phyloP scores from a whole-genome alignment of 1,140 invertebrate species.

The Leptinotarsa defecta region DNA sequence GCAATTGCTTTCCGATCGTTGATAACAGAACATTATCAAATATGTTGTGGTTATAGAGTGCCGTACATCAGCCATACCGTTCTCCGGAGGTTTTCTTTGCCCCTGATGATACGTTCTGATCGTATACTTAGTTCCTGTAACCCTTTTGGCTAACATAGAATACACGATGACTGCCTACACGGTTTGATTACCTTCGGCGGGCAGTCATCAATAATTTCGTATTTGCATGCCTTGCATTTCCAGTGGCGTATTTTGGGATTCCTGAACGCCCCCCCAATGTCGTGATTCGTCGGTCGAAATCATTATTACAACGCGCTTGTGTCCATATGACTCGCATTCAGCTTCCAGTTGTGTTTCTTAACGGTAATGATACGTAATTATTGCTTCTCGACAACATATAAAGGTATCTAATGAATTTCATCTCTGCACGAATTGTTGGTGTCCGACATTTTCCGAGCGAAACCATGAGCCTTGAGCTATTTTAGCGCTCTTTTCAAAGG shows the following conservation, averaged over 20 bases:
- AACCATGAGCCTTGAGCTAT: too few species aligned
- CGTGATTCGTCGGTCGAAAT: neutral
- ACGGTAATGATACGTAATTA: neutral
- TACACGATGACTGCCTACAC: constrained; percentile 3
- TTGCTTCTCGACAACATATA: too few species aligned
- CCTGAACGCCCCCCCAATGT: neutral
- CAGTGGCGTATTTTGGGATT: constrained; percentile 9
- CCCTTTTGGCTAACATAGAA: constrained; percentile 12
- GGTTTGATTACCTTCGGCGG: constrained; percentile 11
- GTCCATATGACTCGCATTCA: neutral
- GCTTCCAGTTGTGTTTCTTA: neutral
- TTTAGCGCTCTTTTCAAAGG: too few species aligned
- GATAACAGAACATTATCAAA: constrained; percentile 6
- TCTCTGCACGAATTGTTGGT: too few species aligned
- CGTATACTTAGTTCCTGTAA: constrained; percentile 9
- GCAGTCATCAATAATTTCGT: constrained; percentile 11
- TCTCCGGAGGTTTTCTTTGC: neutral
- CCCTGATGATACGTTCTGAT: constrained; percentile 4
- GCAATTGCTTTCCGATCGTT: neutral
- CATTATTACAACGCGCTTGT: neutral
- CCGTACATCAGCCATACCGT: constrained; percentile 7
- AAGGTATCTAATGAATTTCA: too few species aligned
- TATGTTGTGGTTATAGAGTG: neutral
- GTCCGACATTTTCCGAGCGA: too few species aligned
- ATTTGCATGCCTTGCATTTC: constrained; percentile 9